Percentiles rank a stretch among this genome's conserved stretches.
These are phyloP conservation scores for Philaenus spumarius DNA, from an alignment of 1,140 invertebrate species.

Conservation along the genomic window DNA sequence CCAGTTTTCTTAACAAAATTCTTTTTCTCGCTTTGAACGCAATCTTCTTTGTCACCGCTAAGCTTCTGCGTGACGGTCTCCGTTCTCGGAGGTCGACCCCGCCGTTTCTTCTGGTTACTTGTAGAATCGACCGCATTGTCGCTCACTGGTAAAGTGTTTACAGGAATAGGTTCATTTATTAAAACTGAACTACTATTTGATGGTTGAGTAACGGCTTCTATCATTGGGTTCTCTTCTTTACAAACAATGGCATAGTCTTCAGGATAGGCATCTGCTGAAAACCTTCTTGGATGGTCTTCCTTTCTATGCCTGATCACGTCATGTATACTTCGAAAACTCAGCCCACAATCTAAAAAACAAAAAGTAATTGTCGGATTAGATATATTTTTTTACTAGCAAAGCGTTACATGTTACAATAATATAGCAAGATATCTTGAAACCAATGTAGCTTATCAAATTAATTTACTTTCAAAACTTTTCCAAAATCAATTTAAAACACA, in stretches of 20 bases:
- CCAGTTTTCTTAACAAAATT: not conserved
- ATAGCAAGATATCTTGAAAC: too few species aligned
- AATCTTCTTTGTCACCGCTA: not conserved
- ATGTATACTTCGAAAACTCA: constrained; percentile 19
- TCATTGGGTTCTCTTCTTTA: not conserved
- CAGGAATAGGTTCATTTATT: not conserved
- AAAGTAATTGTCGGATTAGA: too few species aligned
- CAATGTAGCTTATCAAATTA: too few species aligned
- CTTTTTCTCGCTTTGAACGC: not conserved
- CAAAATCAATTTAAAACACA: too few species aligned
- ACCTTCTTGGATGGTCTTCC: constrained; percentile 16
- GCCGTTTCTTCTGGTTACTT: not conserved
- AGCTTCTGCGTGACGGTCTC: not conserved
- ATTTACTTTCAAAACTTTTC: too few species aligned
- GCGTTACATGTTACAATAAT: too few species aligned
- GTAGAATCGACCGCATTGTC: constrained; percentile 15
- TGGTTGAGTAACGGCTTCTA: not conserved
- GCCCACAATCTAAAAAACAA: constrained; percentile 25
- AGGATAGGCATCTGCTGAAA: constrained; percentile 10
- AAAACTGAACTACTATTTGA: not conserved
- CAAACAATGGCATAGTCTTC: not conserved
- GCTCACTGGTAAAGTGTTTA: constrained; percentile 2
- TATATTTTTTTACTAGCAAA: too few species aligned
- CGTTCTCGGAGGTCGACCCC: not conserved
- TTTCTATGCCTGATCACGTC: constrained; percentile 22